phyloP scores from a whole-genome alignment of 2,797 vertebrate species.

The Pempheris klunzingeri region DNA sequence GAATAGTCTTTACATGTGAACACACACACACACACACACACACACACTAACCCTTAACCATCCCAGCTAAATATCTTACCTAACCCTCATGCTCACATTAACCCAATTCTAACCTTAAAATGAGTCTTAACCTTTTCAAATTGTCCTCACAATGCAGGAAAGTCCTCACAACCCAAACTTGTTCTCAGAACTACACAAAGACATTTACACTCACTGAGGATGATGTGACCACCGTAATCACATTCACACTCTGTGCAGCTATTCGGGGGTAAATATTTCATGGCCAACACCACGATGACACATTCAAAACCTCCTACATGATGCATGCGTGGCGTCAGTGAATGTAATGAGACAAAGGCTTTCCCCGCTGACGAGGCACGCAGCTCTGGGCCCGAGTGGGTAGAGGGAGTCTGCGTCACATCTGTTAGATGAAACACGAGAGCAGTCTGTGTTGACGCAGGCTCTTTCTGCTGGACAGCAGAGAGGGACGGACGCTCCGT shows the following conservation, averaged over 20 bases:
- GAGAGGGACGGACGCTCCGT: slow-evolving; percentile 31
- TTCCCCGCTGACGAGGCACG: slow-evolving; percentile 54
- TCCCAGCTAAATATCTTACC: no score
- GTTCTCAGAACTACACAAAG: no score
- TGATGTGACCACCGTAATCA: background rate
- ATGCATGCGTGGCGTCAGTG: slow-evolving; percentile 63
- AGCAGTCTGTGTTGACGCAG: slow-evolving; percentile 62
- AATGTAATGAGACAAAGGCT: slow-evolving; percentile 66
- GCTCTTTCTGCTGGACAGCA: slow-evolving; percentile 38
- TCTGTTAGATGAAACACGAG: slow-evolving; percentile 67
- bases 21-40: background rate
- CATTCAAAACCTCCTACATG: slow-evolving; percentile 62
- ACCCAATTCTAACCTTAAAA: no score
- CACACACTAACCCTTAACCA: no score
- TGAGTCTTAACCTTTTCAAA: no score
- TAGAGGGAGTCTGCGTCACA: slow-evolving; percentile 62
- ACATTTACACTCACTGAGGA: no score
- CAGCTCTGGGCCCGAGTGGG: slow-evolving; percentile 61
- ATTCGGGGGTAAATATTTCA: slow-evolving; percentile 53
- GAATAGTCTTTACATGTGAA: background rate
- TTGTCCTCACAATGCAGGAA: no score
- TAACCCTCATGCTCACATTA: no score
- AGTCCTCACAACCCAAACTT: no score
- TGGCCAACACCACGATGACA: slow-evolving; percentile 44
- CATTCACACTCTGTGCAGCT: slow-evolving; percentile 10